Percentiles rank a stretch among this genome's conserved stretches.
These are phyloP conservation scores for Uloborus plumipes DNA, from an alignment of 2,888 invertebrate genomes.

Conservation along the genomic window DNA sequence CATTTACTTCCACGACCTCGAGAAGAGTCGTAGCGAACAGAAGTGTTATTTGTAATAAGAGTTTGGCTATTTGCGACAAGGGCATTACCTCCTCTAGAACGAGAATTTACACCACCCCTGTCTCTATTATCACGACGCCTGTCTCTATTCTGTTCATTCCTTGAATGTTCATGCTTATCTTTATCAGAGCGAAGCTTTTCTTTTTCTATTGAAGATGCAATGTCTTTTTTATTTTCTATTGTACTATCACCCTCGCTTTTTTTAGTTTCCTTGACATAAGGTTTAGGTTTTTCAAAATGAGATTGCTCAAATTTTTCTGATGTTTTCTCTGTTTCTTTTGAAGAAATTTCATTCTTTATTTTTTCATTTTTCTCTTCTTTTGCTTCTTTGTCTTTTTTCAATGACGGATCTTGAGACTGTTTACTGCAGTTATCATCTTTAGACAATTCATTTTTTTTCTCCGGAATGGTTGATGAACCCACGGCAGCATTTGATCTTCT, in stretches of 20 bases:
- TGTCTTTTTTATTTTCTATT: constrained; percentile 38
- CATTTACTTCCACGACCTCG: constrained; percentile 38
- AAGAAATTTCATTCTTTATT: constrained; percentile 45
- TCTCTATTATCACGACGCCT: constrained; percentile 66
- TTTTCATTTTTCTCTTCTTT: constrained; percentile 65
- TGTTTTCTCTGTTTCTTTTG: constrained; percentile 64
- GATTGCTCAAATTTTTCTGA: constrained; percentile 46
- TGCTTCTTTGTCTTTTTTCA: constrained; percentile 59
- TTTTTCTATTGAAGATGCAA: constrained; percentile 68
- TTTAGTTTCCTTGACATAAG: constrained; percentile 48
- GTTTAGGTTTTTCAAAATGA: constrained; percentile 71
- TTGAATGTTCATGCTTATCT: constrained; percentile 55
- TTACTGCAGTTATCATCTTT: constrained; percentile 67
- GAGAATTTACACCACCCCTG: constrained; percentile 68
- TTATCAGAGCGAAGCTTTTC: constrained; percentile 74
- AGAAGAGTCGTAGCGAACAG: constrained; percentile 22
- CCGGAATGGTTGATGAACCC: constrained; percentile 67
- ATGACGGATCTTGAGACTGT: constrained; percentile 48
- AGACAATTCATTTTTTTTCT: constrained; percentile 69
- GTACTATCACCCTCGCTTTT: constrained; percentile 36
- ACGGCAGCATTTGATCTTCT: constrained; percentile 71
- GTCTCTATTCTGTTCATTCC: constrained; percentile 54
- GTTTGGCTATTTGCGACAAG: constrained; percentile 21
- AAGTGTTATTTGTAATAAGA: not conserved
- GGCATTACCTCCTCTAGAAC: constrained; percentile 56